Evolutionary conservation across 92 coral and sea anemone species (phyloP).

Genomic region (Porites divaricata): DNA sequence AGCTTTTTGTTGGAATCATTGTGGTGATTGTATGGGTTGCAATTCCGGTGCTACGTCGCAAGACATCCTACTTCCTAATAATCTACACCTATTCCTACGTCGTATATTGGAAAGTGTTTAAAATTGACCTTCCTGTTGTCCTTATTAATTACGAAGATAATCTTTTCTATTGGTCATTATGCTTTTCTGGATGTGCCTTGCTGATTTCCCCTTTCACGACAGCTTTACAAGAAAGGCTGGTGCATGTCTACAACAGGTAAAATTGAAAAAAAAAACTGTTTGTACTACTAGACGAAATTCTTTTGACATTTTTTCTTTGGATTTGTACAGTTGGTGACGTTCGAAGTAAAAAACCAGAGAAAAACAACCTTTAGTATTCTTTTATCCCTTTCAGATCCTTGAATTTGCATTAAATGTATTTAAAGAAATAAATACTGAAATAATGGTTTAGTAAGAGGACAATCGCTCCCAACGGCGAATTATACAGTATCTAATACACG

Average conservation of each 20-base stretch:
- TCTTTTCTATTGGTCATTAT: slow-evolving; percentile 41
- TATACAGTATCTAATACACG: too few relatives aligned
- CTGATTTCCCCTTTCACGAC: slow-evolving; percentile 68
- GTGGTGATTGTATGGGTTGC: slow-evolving; percentile 61
- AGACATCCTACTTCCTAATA: slow-evolving; percentile 61
- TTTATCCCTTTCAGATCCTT: too few relatives aligned
- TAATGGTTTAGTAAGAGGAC: too few relatives aligned
- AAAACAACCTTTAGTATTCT: too few relatives aligned
- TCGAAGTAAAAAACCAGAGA: too few relatives aligned
- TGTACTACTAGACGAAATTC: background rate
- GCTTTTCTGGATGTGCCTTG: slow-evolving; percentile 60
- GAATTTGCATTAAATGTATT: too few relatives aligned
- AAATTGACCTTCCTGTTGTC: slow-evolving; percentile 51
- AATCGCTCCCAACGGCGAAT: too few relatives aligned
- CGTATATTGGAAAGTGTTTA: slow-evolving; percentile 76
- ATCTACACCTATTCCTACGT: slow-evolving; percentile 72
- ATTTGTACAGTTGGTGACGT: too few relatives aligned
- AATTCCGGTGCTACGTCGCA: slow-evolving; percentile 75
- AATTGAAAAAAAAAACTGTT: background rate
- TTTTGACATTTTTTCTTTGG: too few relatives aligned
- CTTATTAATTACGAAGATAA: slow-evolving; percentile 1
- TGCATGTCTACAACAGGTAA: slow-evolving; percentile 65
- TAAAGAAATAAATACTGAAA: too few relatives aligned
- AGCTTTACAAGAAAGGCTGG: slow-evolving; percentile 53
- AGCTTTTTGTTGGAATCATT: background rate